Percentiles rank a stretch among this genome's conserved stretches.
These are phyloP conservation scores for Argopecten irradians DNA, from an alignment of 1,140 invertebrate genomes.

Conservation along the genomic window DNA sequence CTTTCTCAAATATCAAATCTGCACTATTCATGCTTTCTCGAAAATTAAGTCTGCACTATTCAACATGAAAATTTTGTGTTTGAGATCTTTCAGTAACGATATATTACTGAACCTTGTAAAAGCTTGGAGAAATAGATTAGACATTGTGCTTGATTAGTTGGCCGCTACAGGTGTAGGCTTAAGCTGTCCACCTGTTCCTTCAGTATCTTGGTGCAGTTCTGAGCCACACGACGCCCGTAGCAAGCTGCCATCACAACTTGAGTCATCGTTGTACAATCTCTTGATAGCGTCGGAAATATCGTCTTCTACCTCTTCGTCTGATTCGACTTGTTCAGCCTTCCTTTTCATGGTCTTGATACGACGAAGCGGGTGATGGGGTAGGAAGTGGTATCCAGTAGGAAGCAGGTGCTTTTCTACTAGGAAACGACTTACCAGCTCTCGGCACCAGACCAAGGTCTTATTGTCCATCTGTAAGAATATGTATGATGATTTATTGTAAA, in stretches of 20 bases:
- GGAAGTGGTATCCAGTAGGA: conserved; percentile 57
- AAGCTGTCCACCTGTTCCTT: conserved; percentile 40
- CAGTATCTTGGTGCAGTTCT: conserved; percentile 65
- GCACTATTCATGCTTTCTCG: too few relatives aligned
- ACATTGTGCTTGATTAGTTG: conserved; percentile 22
- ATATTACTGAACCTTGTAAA: not conserved
- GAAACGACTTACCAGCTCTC: conserved; percentile 66
- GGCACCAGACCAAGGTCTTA: conserved; percentile 69
- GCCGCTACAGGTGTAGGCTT: conserved; percentile 20
- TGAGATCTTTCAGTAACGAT: not conserved
- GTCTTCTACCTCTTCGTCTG: conserved; percentile 56
- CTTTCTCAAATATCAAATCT: too few relatives aligned
- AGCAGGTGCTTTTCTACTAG: conserved; percentile 57
- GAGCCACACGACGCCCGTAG: conserved; percentile 63
- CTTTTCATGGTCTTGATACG: conserved; percentile 65
- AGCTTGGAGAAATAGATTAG: not conserved
- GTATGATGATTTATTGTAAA: too few relatives aligned
- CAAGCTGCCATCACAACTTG: conserved; percentile 16
- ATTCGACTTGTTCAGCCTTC: conserved; percentile 64
- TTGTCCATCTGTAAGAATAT: conserved; percentile 69
- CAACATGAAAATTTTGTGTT: not conserved
- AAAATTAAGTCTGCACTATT: not conserved
- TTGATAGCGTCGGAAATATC: conserved; percentile 76
- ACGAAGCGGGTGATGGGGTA: conserved; percentile 34
- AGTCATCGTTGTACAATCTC: conserved; percentile 73